Evolutionary conservation across 1,140 invertebrate species (phyloP), one percentile per base, ranked within the genome.

Genomic region (Leptinotarsa lineolata): DNA sequence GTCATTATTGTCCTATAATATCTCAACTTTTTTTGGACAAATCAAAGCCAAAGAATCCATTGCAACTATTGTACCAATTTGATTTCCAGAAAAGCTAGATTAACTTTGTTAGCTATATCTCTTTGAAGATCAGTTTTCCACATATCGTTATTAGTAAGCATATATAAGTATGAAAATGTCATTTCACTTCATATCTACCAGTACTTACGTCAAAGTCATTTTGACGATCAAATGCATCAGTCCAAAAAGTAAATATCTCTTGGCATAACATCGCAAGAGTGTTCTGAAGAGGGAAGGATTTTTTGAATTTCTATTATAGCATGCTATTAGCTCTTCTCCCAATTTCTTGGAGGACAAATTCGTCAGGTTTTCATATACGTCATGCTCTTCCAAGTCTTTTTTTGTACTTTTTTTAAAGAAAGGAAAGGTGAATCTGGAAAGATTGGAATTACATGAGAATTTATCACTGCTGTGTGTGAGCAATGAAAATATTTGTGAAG

Each of bases 261-360:
- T 69, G 15, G 72, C 75, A 58, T 72, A 78, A 39, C 63, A 76
- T 21, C 22, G 68, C 20, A 72, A 20, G 58, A 74, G 66, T 16
- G 39, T 58, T n/a, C 4, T 22, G 5, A 60, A 66, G 11, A 75
- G 45, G 13, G 75, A 74, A 15, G 73, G 24, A 8, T 74, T 74
- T 45, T 68, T 69, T 21, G 70, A 68, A 30, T 46, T 16, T 68
- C 74, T 74, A n/a, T 74, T 20, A 18, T 63, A 70, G 4, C 30
- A 65, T 75, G 75, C 77, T 20, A 24, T n/a, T 21, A n/a, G 13
- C 72, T 78, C 73, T 45, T 77, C 39, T 45, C 77, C 77, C 18
- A 78, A 46, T 21, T 20, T 30, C 54, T 75, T 58, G 4, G 75
- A 72, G 24, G 58, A 39, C 39, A 65, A 71, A 8, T 60, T 22